Evolutionary conservation across 2,113 vertebrate genomes (phyloP).

Genomic region (Progne subis): DNA sequence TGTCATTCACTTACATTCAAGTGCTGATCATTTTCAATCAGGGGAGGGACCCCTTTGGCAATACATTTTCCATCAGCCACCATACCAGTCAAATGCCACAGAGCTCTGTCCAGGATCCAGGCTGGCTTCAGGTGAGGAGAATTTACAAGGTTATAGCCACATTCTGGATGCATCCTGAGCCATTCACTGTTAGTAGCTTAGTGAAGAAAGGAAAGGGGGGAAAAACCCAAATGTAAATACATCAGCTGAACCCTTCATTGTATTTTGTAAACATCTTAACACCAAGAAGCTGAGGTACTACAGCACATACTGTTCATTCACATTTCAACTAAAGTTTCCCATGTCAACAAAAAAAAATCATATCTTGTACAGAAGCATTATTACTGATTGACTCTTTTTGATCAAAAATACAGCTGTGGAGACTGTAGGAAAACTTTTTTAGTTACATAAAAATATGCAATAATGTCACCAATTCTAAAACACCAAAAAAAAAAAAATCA

Average conservation of each 20-base stretch:
- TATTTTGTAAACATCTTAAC: not conserved
- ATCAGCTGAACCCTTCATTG: not conserved
- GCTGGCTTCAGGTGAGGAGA: constrained; percentile 89
- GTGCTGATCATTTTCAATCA: constrained; percentile 81
- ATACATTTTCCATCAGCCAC: constrained; percentile 79
- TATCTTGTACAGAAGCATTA: not conserved
- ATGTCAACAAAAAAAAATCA: not conserved
- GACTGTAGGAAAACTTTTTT: not conserved
- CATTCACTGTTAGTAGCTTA: constrained; percentile 85
- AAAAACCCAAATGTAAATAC: not conserved
- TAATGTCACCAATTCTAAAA: not conserved
- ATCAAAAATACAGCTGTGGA: not conserved
- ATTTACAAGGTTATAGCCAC: constrained; percentile 87
- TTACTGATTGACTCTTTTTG: not conserved
- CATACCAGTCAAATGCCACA: constrained; percentile 84
- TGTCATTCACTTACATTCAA: constrained; percentile 78
- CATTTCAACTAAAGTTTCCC: not conserved
- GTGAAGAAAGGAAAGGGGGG: not conserved
- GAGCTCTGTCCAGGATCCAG: constrained; percentile 86
- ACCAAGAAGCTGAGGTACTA: not conserved
- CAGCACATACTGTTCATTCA: not conserved
- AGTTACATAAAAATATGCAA: not conserved
- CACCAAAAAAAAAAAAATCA: not conserved
- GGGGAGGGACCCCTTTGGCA: constrained; percentile 76
- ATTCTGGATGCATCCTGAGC: constrained; percentile 86